These are phyloP conservation scores for Morpho achilles DNA, from an alignment of 2,888 invertebrate genomes.

Conservation along the genomic window DNA sequence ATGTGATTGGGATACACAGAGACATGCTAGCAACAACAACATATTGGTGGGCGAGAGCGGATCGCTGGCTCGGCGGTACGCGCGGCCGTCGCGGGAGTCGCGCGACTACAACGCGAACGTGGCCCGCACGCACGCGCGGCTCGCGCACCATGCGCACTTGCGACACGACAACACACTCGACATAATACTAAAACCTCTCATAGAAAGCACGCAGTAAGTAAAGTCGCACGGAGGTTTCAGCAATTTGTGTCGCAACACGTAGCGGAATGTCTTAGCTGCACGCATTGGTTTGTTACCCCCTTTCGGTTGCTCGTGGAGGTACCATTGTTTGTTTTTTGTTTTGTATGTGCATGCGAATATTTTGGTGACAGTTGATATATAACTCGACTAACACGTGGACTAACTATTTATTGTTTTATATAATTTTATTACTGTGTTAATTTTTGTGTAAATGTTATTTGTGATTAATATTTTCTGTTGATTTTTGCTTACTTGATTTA, in stretches of 20 bases:
- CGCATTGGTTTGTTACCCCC: constrained; percentile 59
- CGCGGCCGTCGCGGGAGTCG: constrained; percentile 58
- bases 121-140: constrained; percentile 65
- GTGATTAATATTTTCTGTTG: neutral
- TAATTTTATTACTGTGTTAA: constrained; percentile 22
- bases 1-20: constrained; percentile 74
- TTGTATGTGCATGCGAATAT: constrained; percentile 52
- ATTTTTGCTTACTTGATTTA: too few relatives aligned
- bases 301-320: constrained; percentile 39
- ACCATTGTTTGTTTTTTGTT: constrained; percentile 34
- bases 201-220: constrained; percentile 81
- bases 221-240: constrained; percentile 45
- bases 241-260: constrained; percentile 59
- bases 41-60: constrained; percentile 74
- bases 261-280: constrained; percentile 70
- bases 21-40: constrained; percentile 81
- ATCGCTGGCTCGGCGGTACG: constrained; percentile 70
- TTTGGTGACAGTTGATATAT: constrained; percentile 37
- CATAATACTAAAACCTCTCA: constrained; percentile 78
- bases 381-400: constrained; percentile 48
- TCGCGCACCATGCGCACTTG: constrained; percentile 45
- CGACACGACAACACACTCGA: constrained; percentile 78
- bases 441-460: constrained; percentile 35
- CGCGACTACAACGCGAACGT: constrained; percentile 65
- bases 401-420: constrained; percentile 42